These are phyloP conservation scores for Pseudomyrmex sp. DNA, from an alignment of 1,140 invertebrate genomes.

Conservation along the genomic window DNA sequence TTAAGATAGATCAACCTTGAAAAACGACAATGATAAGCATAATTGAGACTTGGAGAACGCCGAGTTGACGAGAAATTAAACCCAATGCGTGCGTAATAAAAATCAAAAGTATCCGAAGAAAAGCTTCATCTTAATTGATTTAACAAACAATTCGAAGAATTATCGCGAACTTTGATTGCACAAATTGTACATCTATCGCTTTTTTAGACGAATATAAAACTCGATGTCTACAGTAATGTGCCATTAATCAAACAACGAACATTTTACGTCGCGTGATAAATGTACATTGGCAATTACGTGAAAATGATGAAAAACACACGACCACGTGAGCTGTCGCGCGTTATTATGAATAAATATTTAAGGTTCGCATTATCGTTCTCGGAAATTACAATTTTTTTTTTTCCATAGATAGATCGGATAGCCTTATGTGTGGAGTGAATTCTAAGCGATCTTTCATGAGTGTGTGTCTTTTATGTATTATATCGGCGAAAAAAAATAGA, in stretches of 20 bases:
- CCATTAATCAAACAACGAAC: slow-evolving; percentile 22
- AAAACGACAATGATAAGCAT: background rate
- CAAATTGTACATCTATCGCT: background rate
- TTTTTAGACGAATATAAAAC: slow-evolving; percentile 3
- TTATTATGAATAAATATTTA: slow-evolving; percentile 23
- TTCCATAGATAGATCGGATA: background rate
- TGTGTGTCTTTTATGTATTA: background rate
- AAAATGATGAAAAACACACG: slow-evolving; percentile 29
- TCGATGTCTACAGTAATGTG: slow-evolving; percentile 9
- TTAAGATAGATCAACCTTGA: background rate
- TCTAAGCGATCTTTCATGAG: background rate
- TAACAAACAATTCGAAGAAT: slow-evolving; percentile 9
- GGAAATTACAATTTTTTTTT: background rate
- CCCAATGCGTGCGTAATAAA: background rate
- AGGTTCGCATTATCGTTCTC: slow-evolving; percentile 1
- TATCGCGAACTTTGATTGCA: slow-evolving; percentile 13
- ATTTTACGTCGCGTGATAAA: slow-evolving; percentile 16
- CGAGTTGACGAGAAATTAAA: too few species aligned
- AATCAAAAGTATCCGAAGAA: background rate
- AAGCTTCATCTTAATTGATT: too few species aligned
- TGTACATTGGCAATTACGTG: slow-evolving; percentile 27
- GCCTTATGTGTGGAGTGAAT: background rate
- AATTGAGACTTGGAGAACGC: background rate
- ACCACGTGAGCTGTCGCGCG: background rate
- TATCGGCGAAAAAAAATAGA: slow-evolving; percentile 22